Base-by-base conservation (phyloP, 92 coral and sea anemone species). In the Desmophyllum pertusum region DNA sequence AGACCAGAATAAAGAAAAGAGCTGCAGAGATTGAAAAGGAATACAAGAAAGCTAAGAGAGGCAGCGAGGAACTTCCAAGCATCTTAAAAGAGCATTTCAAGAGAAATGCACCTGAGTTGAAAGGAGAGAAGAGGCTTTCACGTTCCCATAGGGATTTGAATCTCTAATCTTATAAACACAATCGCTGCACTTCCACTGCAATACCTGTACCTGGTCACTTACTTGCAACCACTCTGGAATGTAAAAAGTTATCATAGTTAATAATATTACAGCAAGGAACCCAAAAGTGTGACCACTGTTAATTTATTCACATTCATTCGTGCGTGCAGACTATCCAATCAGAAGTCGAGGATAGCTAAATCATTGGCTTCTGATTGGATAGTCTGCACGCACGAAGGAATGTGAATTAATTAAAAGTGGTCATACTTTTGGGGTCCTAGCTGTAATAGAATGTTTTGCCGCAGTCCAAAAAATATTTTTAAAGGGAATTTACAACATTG, bases 81-180 rank as follows among this genome's bases (percentile, higher is more conserved):
- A 94, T 97, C 50, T 92, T 97, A 42, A 94, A 91, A 76, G 97
- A 97, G 61, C 99, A 97, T 70, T 97, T 97, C 67, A 97, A 94
- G 73, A 91, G 93, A 45, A 97, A 97, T 68, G 80, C 92, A 3
- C 88, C 93, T 18, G 92, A 92, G 35, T 18, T 75, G 2, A 84
- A 84, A 64, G 82, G 82, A 29, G 82, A 84, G 52, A 62, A 39
- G 9, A 75, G 75, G 67, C 87, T 84, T 41, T 84, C 87, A 5
- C 87, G 87, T 17, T 64, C 81, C 10, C 87, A 84, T 33, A 63
- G 87, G 50, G 87, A 84, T 62, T 75, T 84, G 36, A 84, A 84
- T 65, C 81, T 75, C n/a, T 84, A 65, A 71, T 19, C 29, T 35
- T 9, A 8, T 10, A 43, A n/a, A 25, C 21, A 15, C 41, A 53